Evolutionary conservation across 1,140 invertebrate genomes (phyloP).

Genomic region (Bradynema listronoti): DNA sequence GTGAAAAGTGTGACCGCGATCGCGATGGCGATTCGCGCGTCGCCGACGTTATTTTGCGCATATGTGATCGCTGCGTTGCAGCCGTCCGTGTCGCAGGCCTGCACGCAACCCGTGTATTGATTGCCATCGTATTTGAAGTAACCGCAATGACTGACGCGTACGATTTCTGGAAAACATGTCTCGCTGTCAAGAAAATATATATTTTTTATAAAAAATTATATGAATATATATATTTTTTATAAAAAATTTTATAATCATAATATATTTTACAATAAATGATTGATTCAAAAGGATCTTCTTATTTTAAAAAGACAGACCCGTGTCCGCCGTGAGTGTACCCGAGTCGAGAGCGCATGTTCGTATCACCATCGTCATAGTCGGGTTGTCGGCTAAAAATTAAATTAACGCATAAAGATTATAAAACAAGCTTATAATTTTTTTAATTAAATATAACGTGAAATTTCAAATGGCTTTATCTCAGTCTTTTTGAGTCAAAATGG

Average conservation of each 20-base stretch:
- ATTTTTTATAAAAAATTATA: conserved; percentile 27
- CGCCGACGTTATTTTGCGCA: too few relatives aligned
- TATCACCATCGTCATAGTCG: conserved; percentile 58
- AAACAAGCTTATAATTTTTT: conserved; percentile 14
- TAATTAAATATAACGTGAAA: neutral
- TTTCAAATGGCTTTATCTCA: neutral
- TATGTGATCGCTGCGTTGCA: too few relatives aligned
- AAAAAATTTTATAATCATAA: neutral
- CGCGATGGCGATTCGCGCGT: too few relatives aligned
- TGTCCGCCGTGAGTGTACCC: conserved; percentile 47
- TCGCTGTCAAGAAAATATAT: conserved; percentile 13
- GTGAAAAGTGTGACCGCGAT: too few relatives aligned
- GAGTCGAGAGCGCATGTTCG: conserved; percentile 63
- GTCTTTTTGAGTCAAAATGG: neutral
- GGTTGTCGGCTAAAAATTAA: conserved; percentile 55
- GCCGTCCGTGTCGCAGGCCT: conserved; percentile 54
- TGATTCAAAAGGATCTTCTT: neutral
- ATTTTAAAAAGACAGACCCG: conserved; percentile 6
- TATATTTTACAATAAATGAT: conserved; percentile 6
- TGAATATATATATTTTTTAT: conserved; percentile 3
- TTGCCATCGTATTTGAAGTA: conserved; percentile 59
- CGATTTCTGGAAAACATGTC: conserved; percentile 55
- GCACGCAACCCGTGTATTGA: conserved; percentile 59
- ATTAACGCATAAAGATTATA: conserved; percentile 3
- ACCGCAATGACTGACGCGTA: conserved; percentile 60